Conservation (phyloP, 2,888 invertebrate species). For the Cordilura impudica region DNA sequence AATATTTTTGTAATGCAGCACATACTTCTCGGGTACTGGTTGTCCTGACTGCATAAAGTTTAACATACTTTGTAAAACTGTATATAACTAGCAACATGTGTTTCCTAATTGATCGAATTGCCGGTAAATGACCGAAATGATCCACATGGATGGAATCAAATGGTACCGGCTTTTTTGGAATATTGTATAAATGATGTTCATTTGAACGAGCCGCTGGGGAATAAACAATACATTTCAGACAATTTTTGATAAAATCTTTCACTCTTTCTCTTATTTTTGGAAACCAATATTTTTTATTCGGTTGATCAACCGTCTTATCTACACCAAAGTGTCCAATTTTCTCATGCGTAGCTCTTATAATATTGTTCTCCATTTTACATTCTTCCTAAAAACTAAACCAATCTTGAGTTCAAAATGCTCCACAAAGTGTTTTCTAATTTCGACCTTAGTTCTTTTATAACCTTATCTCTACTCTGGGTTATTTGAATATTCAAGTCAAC, state of each 20-base stretch:
- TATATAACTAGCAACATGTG: no score
- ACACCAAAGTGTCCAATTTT: constrained; percentile 33
- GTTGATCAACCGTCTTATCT: neutral
- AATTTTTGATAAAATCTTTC: constrained; percentile 11
- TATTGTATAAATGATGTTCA: no score
- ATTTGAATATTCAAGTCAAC: constrained; percentile 16
- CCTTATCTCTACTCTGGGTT: neutral
- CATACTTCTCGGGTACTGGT: no score
- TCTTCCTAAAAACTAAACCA: neutral
- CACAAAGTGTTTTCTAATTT: neutral
- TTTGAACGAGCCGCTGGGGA: neutral
- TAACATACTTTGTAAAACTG: no score
- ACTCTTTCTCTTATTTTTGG: constrained; percentile 12
- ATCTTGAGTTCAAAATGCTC: neutral
- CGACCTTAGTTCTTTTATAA: neutral
- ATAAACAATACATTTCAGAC: constrained; percentile 29
- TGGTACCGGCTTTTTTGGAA: no score
- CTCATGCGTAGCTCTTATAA: constrained; percentile 16
- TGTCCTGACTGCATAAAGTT: no score
- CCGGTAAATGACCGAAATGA: no score
- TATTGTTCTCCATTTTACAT: neutral
- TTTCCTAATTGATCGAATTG: no score
- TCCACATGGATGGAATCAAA: no score
- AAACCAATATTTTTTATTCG: constrained; percentile 36
- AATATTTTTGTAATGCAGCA: no score